A percentile compares a stretch with the other conserved stretches of the same genome.
These are phyloP conservation scores for Mythimna lalbum DNA, from an alignment of 2,888 invertebrate species.

Conservation along the genomic window DNA sequence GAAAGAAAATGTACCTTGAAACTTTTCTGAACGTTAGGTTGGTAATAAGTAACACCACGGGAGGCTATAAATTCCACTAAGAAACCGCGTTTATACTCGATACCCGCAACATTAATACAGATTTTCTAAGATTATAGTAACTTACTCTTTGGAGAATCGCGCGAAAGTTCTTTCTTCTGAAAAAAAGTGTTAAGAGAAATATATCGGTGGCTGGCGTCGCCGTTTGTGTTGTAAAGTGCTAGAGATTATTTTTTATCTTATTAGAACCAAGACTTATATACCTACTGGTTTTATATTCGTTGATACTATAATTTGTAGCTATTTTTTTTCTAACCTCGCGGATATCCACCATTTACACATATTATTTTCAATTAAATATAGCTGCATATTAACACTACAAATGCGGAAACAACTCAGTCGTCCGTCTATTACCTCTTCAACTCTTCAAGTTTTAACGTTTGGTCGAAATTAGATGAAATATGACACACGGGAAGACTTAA, in stretches of 20 bases:
- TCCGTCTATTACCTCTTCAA: too few relatives aligned
- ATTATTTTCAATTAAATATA: too few relatives aligned
- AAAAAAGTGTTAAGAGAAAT: conserved; percentile 49
- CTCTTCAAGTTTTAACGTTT: too few relatives aligned
- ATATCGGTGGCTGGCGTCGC: conserved; percentile 25
- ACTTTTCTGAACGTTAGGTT: conserved; percentile 69
- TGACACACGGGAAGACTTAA: too few relatives aligned
- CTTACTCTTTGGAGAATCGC: conserved; percentile 60
- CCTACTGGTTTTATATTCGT: not conserved
- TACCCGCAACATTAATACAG: conserved; percentile 77
- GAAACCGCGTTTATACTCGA: conserved; percentile 77
- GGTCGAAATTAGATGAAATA: too few relatives aligned
- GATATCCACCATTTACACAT: too few relatives aligned
- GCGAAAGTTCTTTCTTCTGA: conserved; percentile 51
- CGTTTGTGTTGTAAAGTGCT: conserved; percentile 1
- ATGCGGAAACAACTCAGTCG: too few relatives aligned
- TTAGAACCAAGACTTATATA: not conserved
- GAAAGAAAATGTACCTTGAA: conserved; percentile 72
- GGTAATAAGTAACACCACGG: conserved; percentile 77
- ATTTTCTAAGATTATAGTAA: conserved; percentile 77
- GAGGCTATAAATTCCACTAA: conserved; percentile 75
- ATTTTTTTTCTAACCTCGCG: not conserved
- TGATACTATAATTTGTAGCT: not conserved
- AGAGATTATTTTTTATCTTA: conserved; percentile 15
- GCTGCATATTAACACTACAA: too few relatives aligned